A percentile compares a stretch with the other conserved stretches of the same genome.
Conservation (phyloP, 2,113 vertebrate species). For the Callithrix jacchus region DNA sequence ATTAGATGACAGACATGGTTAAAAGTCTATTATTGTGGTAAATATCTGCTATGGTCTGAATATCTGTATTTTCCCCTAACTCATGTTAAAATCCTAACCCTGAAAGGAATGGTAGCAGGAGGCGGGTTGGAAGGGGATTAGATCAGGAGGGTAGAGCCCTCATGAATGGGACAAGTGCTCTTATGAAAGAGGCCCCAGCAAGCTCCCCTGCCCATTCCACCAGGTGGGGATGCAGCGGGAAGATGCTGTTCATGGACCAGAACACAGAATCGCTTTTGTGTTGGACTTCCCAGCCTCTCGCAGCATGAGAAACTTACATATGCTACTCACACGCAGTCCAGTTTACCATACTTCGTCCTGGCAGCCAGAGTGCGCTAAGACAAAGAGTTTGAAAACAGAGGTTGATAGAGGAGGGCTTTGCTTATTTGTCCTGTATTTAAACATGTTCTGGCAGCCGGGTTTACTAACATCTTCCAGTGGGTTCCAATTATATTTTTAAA, state of each 20-base stretch:
- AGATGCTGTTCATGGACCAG: neutral
- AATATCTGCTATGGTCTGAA: neutral
- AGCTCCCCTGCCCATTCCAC: neutral
- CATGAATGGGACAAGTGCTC: neutral
- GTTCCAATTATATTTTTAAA: neutral
- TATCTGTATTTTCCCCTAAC: neutral
- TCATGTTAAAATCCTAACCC: neutral
- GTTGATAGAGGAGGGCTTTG: neutral
- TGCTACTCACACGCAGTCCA: neutral
- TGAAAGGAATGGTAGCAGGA: neutral
- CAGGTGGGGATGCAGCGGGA: neutral
- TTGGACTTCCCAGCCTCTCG: neutral
- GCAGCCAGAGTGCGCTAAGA: neutral
- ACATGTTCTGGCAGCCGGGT: neutral
- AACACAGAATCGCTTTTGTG: neutral
- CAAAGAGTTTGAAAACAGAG: constrained; percentile 47
- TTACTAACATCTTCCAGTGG: neutral
- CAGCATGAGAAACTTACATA: neutral
- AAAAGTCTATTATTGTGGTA: neutral
- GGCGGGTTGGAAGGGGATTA: neutral
- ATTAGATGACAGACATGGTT: neutral
- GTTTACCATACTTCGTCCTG: neutral
- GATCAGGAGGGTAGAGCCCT: neutral
- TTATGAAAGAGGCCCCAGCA: neutral
- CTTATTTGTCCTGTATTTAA: neutral